Percentiles rank a stretch among this genome's conserved stretches.
Evolutionary conservation across 2,797 vertebrate species (phyloP).

Genomic region (Macropus fuliginosus): DNA sequence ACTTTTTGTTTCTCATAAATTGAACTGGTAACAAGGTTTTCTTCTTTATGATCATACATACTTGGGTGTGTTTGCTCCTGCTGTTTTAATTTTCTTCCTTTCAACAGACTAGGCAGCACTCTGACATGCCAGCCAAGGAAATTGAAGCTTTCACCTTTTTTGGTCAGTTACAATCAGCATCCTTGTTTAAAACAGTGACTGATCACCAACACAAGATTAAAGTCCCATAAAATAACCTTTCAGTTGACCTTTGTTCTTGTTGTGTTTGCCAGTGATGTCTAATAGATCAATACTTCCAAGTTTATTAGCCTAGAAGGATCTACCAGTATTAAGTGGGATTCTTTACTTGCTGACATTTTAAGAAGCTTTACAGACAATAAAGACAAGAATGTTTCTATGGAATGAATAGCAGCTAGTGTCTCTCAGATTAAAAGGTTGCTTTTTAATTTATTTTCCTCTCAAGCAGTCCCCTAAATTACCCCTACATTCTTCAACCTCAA

Average conservation of each 20-base stretch:
- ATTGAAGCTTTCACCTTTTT: background rate
- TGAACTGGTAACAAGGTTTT: background rate
- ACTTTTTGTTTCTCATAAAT: background rate
- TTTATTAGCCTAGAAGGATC: constrained; percentile 1
- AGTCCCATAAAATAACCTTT: background rate
- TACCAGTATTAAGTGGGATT: background rate
- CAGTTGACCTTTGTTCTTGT: background rate
- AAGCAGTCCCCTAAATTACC: background rate
- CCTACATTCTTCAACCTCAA: background rate
- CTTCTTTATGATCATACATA: background rate
- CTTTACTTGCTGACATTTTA: constrained; percentile 23
- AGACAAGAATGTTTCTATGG: background rate
- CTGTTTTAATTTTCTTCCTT: background rate
- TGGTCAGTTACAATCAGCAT: too few species aligned
- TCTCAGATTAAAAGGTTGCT: background rate
- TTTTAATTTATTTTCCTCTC: background rate
- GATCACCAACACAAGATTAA: background rate
- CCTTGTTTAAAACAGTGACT: background rate
- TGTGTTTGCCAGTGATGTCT: background rate
- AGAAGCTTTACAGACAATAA: constrained; percentile 32
- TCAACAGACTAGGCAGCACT: background rate
- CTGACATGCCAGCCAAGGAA: background rate
- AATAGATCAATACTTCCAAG: background rate
- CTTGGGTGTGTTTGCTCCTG: background rate
- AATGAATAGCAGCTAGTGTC: background rate